A percentile compares a stretch with the other conserved stretches of the same genome.
These are phyloP conservation scores for Orius insidiosus DNA, from an alignment of 1,140 invertebrate genomes.

Conservation along the genomic window DNA sequence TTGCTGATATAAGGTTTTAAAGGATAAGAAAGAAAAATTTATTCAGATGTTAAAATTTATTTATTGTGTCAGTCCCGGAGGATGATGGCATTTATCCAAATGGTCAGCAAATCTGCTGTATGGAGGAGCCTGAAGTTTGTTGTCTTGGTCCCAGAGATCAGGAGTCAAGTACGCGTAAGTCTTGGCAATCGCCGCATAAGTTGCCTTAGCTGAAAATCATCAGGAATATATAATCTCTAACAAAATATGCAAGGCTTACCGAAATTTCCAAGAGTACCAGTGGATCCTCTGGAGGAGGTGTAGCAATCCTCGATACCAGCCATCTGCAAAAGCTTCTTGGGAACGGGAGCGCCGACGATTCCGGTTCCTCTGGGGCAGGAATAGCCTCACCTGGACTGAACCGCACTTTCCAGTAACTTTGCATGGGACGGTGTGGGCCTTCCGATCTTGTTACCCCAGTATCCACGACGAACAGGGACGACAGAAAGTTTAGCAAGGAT, in stretches of 20 bases:
- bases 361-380: slow-evolving; percentile 97
- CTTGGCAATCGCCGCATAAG: slow-evolving; percentile 95
- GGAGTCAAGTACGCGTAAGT: slow-evolving; percentile 97
- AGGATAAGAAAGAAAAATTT: no score
- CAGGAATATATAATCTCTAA: not conserved
- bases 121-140: slow-evolving; percentile 69
- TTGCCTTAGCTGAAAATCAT: slow-evolving; percentile 69
- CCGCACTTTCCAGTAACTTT: slow-evolving; percentile 99
- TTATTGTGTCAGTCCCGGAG: slow-evolving; percentile 13
- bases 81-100: slow-evolving; percentile 50
- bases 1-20: no score
- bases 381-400: slow-evolving; percentile 93
- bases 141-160: slow-evolving; percentile 79
- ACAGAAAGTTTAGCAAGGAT: slow-evolving; percentile 97
- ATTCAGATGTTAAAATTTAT: no score
- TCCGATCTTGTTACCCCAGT: slow-evolving; percentile 99
- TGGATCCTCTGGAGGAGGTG: slow-evolving; percentile 90
- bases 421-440: slow-evolving; percentile 98
- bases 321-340: slow-evolving; percentile 97
- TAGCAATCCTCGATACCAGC: slow-evolving; percentile 99
- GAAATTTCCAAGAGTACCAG: slow-evolving; percentile 96
- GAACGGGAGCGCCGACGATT: slow-evolving; percentile 97
- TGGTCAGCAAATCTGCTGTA: slow-evolving; percentile 90
- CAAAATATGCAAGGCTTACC: slow-evolving; percentile 27
- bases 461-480: slow-evolving; percentile 93